Evolutionary conservation across 2,888 invertebrate genomes (phyloP).

Genomic region (Bembecia ichneumoniformis): DNA sequence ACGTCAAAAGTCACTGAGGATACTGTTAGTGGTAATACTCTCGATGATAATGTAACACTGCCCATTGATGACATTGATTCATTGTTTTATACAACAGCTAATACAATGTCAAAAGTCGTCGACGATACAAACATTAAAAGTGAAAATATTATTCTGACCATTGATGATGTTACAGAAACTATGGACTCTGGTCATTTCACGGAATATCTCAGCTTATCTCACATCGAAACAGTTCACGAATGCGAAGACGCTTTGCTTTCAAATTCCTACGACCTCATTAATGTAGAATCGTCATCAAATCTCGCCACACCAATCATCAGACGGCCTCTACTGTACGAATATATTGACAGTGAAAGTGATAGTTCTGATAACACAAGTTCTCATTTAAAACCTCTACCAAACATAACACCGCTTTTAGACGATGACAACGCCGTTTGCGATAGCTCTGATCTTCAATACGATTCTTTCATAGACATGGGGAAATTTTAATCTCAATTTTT

Average conservation of each 20-base stretch:
- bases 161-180: slow-evolving; percentile 41
- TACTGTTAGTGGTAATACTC: no score
- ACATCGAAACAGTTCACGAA: slow-evolving; percentile 31
- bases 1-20: neutral
- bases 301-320: slow-evolving; percentile 17
- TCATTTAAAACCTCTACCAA: slow-evolving; percentile 20
- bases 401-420: slow-evolving; percentile 15
- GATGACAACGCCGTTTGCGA: slow-evolving; percentile 39
- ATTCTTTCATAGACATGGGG: slow-evolving; percentile 69
- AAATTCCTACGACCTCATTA: slow-evolving; percentile 43
- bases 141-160: slow-evolving; percentile 28
- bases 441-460: slow-evolving; percentile 59
- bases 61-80: no score
- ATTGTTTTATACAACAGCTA: neutral
- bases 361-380: slow-evolving; percentile 51
- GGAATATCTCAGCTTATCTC: slow-evolving; percentile 52
- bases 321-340: slow-evolving; percentile 32
- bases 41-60: no score
- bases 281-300: slow-evolving; percentile 27
- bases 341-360: slow-evolving; percentile 52
- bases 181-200: slow-evolving; percentile 59
- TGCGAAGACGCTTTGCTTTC: slow-evolving; percentile 59
- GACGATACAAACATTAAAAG: slow-evolving; percentile 7
- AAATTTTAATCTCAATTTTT: slow-evolving; percentile 42
- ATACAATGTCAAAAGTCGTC: neutral